phyloP scores from a whole-genome alignment of 2,113 vertebrate genomes.

The Brachyistius frenatus region DNA sequence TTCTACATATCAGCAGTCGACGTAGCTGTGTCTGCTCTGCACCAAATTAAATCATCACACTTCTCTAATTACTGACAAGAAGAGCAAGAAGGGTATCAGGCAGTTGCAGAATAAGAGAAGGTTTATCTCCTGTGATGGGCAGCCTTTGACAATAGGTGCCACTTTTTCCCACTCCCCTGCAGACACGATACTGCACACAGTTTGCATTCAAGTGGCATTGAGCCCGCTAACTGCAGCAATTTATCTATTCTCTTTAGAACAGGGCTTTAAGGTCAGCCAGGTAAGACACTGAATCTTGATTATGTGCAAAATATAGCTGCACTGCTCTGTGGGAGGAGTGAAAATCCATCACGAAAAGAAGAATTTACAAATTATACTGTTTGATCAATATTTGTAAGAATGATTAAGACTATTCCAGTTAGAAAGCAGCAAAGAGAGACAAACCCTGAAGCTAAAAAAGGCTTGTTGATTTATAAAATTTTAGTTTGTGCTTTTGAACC shows the following conservation, averaged over 20 bases:
- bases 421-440: slow-evolving; percentile 21
- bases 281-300: slow-evolving; percentile 60
- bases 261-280: slow-evolving; percentile 63
- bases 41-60: slow-evolving; percentile 73
- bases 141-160: slow-evolving; percentile 45
- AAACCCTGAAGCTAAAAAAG: slow-evolving; percentile 22
- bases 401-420: not conserved
- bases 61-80: slow-evolving; percentile 71
- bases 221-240: slow-evolving; percentile 65
- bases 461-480: slow-evolving; percentile 30
- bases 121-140: slow-evolving; percentile 57
- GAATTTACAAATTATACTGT: slow-evolving; percentile 26
- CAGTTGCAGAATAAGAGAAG: slow-evolving; percentile 22
- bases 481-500: slow-evolving; percentile 17
- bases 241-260: slow-evolving; percentile 60
- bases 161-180: slow-evolving; percentile 14
- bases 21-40: slow-evolving; percentile 41
- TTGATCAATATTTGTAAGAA: slow-evolving; percentile 47
- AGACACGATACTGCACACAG: slow-evolving; percentile 30
- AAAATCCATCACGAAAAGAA: slow-evolving; percentile 45
- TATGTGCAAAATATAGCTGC: slow-evolving; percentile 46
- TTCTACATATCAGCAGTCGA: slow-evolving; percentile 40
- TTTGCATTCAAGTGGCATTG: slow-evolving; percentile 66
- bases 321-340: slow-evolving; percentile 18
- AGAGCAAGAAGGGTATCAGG: slow-evolving; percentile 38